These are phyloP conservation scores for Cephalopachus bancanus DNA, from an alignment of 2,797 vertebrate genomes.

Conservation along the genomic window DNA sequence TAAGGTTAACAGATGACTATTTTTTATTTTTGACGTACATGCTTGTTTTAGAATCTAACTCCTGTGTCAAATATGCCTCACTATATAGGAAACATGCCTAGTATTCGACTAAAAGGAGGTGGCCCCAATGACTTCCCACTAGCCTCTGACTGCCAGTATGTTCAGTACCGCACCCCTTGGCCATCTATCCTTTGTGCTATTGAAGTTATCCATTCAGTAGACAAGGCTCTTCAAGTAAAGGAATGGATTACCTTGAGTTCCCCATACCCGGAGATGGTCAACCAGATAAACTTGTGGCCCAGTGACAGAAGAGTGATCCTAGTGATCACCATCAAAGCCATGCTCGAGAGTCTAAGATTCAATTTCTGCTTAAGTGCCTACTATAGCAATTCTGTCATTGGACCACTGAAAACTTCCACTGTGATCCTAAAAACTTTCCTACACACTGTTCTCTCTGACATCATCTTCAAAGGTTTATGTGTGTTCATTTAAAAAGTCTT, in stretches of 20 bases:
- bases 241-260: not conserved
- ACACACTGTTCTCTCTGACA: not conserved
- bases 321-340: not conserved
- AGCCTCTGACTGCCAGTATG: not conserved
- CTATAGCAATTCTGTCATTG: not conserved
- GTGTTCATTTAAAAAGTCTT: not conserved
- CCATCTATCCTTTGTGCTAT: not conserved
- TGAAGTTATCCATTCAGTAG: not conserved
- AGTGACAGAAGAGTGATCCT: not conserved
- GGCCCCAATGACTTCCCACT: not conserved
- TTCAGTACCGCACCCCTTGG: not conserved
- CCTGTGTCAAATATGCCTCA: not conserved
- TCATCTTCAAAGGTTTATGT: not conserved
- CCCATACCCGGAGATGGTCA: not conserved
- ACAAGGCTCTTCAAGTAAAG: not conserved
- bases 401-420: not conserved
- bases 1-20: not conserved
- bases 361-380: not conserved
- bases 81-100: not conserved
- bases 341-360: not conserved
- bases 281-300: not conserved
- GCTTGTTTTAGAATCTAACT: slow-evolving; percentile 8
- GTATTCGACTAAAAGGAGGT: not conserved
- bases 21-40: not conserved
- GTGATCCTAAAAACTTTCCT: not conserved